Evolutionary conservation across 2,797 vertebrate species (phyloP).

Genomic region (Helicolenus hilgendorfi): DNA sequence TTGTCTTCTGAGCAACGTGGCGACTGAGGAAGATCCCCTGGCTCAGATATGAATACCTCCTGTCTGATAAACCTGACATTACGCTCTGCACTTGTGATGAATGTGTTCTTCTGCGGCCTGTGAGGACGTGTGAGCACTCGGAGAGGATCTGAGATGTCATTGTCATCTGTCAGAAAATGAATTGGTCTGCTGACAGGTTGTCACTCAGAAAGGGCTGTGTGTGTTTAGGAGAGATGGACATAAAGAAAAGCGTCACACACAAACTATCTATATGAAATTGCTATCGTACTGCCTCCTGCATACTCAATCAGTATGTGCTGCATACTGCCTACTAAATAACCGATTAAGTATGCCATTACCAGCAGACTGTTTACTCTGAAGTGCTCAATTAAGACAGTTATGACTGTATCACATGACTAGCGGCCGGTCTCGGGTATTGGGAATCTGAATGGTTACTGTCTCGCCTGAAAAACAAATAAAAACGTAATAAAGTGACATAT

Average conservation of each 20-base stretch:
- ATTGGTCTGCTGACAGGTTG: slow-evolving; percentile 35
- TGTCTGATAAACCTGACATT: slow-evolving; percentile 16
- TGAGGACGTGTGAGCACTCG: background rate
- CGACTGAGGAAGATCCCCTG: background rate
- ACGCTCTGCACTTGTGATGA: slow-evolving; percentile 19
- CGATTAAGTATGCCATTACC: background rate
- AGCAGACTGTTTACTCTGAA: background rate
- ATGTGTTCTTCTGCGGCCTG: background rate
- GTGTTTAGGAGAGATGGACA: slow-evolving; percentile 2
- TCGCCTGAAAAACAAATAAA: too few species aligned
- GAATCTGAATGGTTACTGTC: background rate
- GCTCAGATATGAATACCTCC: background rate
- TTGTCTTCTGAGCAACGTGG: background rate
- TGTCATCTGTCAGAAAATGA: slow-evolving; percentile 52
- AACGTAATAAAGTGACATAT: too few species aligned
- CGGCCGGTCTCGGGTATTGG: background rate
- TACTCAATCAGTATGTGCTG: background rate
- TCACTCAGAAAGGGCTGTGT: slow-evolving; percentile 20
- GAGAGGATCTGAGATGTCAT: background rate
- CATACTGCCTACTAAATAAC: background rate
- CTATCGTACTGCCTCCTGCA: background rate
- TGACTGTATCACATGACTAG: background rate
- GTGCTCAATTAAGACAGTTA: background rate
- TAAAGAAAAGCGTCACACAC: background rate
- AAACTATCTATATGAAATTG: too few species aligned